A percentile compares a stretch with the other conserved stretches of the same genome.
Evolutionary conservation across 37 sponge, comb jelly and placozoan species (phyloP).

Genomic region (Hormiphora californensis): DNA sequence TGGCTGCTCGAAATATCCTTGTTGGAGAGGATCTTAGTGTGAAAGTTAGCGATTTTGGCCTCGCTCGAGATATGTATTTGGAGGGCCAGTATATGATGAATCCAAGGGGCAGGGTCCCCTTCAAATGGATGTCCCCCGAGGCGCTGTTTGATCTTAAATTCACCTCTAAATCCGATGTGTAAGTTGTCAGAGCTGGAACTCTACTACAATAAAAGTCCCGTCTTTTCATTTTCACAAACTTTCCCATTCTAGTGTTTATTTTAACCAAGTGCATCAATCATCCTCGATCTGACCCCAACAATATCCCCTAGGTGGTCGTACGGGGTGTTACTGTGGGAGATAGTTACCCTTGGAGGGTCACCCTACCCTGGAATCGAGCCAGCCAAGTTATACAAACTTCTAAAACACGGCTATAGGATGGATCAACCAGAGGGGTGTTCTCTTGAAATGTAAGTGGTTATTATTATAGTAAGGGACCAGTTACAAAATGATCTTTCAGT

Average conservation of each 20-base stretch:
- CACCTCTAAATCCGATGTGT: slow-evolving; percentile 67
- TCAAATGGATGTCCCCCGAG: slow-evolving; percentile 76
- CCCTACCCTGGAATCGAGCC: slow-evolving; percentile 53
- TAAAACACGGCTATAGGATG: slow-evolving; percentile 31
- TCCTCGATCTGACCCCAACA: no score
- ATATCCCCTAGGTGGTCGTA: slow-evolving; percentile 35
- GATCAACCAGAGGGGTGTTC: slow-evolving; percentile 43
- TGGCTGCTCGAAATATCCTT: slow-evolving; percentile 43
- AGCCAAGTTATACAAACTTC: slow-evolving; percentile 38
- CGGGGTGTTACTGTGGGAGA: slow-evolving; percentile 50
- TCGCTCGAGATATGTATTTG: slow-evolving; percentile 64
- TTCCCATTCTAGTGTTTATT: no score
- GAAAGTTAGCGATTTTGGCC: slow-evolving; percentile 68
- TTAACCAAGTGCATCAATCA: no score
- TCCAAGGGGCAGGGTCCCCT: slow-evolving; percentile 57
- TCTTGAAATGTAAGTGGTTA: not conserved
- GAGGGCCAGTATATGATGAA: slow-evolving; percentile 64
- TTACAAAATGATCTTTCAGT: no score
- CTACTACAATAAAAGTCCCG: no score
- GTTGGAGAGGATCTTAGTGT: slow-evolving; percentile 54
- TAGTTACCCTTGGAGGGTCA: slow-evolving; percentile 35
- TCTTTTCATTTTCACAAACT: no score
- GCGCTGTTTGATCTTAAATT: slow-evolving; percentile 63
- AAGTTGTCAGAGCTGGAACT: no score
- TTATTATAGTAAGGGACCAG: no score